Percentiles rank a stretch among this genome's conserved stretches.
These are phyloP conservation scores for Schizothorax lantsangensis DNA, from an alignment of 2,797 vertebrate genomes.

Conservation along the genomic window DNA sequence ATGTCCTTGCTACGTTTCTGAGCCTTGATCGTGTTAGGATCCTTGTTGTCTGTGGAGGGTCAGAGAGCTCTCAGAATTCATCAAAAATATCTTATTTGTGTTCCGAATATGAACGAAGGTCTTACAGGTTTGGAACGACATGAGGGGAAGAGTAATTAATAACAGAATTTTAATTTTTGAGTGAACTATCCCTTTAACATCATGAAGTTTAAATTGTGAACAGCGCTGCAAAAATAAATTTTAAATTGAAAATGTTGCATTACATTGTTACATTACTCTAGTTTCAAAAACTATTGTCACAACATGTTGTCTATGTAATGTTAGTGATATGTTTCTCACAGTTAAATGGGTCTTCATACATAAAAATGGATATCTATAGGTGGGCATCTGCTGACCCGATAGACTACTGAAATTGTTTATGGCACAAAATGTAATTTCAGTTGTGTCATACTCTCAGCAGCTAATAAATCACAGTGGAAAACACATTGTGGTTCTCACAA, in stretches of 20 bases:
- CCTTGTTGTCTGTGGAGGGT: no score
- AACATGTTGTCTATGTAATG: background rate
- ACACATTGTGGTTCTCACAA: background rate
- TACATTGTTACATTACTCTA: background rate
- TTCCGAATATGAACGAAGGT: no score
- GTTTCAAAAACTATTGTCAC: background rate
- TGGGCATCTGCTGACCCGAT: background rate
- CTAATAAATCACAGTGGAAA: background rate
- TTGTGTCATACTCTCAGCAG: background rate
- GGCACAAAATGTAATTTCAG: conserved; percentile 2
- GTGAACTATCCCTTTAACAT: background rate
- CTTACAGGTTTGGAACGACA: no score
- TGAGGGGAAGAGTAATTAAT: no score
- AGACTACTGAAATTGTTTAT: background rate
- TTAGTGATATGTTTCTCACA: background rate
- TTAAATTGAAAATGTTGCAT: background rate
- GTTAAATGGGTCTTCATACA: conserved; percentile 3
- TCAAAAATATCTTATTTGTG: no score
- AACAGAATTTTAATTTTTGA: no score
- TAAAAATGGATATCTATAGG: background rate
- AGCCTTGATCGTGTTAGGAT: no score
- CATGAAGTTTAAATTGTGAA: background rate
- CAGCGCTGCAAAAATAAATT: background rate
- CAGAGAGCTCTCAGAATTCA: no score
- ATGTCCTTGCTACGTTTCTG: no score